Conservation (phyloP, 2,888 invertebrate species). For the Watsonalla cultraria region DNA sequence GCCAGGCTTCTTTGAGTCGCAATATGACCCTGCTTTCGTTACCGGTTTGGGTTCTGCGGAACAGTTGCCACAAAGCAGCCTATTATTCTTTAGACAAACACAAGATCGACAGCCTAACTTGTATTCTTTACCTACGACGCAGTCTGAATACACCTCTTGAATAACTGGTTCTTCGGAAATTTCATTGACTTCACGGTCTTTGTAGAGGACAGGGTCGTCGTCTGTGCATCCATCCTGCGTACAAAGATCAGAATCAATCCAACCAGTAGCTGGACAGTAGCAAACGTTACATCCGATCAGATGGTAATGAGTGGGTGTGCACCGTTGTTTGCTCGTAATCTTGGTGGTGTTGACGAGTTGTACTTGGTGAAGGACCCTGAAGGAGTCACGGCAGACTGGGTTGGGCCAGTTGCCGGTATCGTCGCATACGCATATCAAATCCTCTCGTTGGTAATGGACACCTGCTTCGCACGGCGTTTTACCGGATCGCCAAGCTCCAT, state of each 20-base stretch:
- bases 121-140: conserved; percentile 55
- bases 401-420: conserved; percentile 64
- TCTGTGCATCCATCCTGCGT: conserved; percentile 41
- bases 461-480: conserved; percentile 43
- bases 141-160: conserved; percentile 52
- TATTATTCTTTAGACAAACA: conserved; percentile 62
- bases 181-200: conserved; percentile 9
- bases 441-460: conserved; percentile 42
- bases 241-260: conserved; percentile 40
- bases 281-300: conserved; percentile 59
- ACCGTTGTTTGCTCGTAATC: conserved; percentile 25
- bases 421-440: conserved; percentile 51
- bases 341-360: conserved; percentile 23
- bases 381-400: conserved; percentile 55
- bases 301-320: conserved; percentile 44
- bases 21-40: conserved; percentile 29
- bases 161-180: neutral
- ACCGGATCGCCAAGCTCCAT: conserved; percentile 51
- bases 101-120: conserved; percentile 74
- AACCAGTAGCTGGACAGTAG: conserved; percentile 41
- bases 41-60: conserved; percentile 14
- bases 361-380: conserved; percentile 49
- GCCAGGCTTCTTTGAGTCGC: conserved; percentile 30
- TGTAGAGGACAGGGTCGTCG: conserved; percentile 26
- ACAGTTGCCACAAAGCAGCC: conserved; percentile 64